Base-by-base conservation (phyloP, 2,113 vertebrate genomes). In the Aptenodytes patagonicus region DNA sequence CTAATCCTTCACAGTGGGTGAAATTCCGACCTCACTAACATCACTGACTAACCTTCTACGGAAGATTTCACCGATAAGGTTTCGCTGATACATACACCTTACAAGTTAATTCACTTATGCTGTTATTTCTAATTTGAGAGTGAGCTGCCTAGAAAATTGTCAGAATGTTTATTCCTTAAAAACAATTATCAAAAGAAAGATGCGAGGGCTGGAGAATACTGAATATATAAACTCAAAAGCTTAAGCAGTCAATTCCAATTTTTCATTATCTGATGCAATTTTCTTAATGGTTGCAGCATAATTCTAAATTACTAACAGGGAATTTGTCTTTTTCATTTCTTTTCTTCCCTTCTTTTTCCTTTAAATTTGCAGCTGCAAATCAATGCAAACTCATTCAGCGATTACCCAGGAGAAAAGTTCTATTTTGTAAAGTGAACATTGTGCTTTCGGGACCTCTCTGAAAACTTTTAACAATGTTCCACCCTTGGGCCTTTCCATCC, bases 401-500 rank as follows among this genome's bases (percentile, higher is more conserved):
- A 93, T 89, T 96, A 89, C 89, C 89, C 90, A 78, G 38, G 87
- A 96, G 95, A 91, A 90, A 97, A 96, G 58, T 73, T 92, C 65
- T 78, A 32, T 79, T 96, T 91, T 79, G 87, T 79, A 73, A 96
- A 95, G 70, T 36, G 86, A 96, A 81, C 92, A 87, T 75, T 94
- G 94, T 90, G 83, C 89, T 91, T 94, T 96, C 0, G 11, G 89
- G 80, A 95, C 60, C 57, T 89, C 93, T 91, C 88, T 88, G 85
- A 93, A 96, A 95, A 87, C 83, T 83, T 84, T 71, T 82, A 96
- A 95, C 95, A 96, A 85, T 94, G 92, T 93, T 94, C 91, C 89
- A 92, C 95, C 92, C 95, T 95, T 90, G 84, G 95, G 91, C 60
- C 77, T 97, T 87, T 87, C 90, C 94, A 95, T 91, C 93, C 36